Evolutionary conservation across 2,888 invertebrate species (phyloP).

Genomic region (Helicoverpa assulta): DNA sequence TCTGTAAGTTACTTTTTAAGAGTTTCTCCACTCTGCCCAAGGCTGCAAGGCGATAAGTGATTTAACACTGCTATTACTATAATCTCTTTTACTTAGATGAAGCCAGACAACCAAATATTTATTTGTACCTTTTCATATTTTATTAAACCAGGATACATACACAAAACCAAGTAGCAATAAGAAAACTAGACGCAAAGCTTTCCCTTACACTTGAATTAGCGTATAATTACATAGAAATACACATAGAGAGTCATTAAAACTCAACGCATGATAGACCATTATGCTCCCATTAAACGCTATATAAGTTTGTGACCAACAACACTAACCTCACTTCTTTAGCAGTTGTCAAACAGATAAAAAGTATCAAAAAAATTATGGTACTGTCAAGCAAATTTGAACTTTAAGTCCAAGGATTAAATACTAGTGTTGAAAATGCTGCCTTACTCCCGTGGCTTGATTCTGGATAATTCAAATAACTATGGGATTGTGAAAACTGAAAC

Average conservation of each 20-base stretch:
- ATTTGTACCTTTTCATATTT: too few relatives aligned
- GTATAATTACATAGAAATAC: conserved; percentile 53
- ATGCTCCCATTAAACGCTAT: conserved; percentile 76
- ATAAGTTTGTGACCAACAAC: conserved; percentile 69
- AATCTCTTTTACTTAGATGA: too few relatives aligned
- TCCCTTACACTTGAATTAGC: conserved; percentile 55
- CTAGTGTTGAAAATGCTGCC: conserved; percentile 73
- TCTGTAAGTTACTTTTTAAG: too few relatives aligned
- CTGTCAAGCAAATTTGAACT: conserved; percentile 28
- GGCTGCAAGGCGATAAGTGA: too few relatives aligned
- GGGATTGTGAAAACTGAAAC: conserved; percentile 82
- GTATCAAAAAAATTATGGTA: conserved; percentile 15
- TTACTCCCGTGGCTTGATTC: conserved; percentile 75
- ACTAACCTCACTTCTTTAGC: conserved; percentile 41
- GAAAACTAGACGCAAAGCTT: conserved; percentile 52
- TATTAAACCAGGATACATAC: neutral
- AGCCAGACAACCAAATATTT: too few relatives aligned
- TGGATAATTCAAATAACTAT: conserved; percentile 78
- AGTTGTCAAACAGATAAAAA: conserved; percentile 28
- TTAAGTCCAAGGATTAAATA: conserved; percentile 14
- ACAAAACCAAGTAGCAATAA: conserved; percentile 6
- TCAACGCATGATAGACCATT: conserved; percentile 75
- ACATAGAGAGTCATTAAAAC: conserved; percentile 64
- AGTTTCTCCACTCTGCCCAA: too few relatives aligned
- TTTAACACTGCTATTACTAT: too few relatives aligned